These are phyloP conservation scores for human (Homo sapiens) DNA, from an alignment of 2,113 vertebrate species.

Conservation along the genomic window DNA sequence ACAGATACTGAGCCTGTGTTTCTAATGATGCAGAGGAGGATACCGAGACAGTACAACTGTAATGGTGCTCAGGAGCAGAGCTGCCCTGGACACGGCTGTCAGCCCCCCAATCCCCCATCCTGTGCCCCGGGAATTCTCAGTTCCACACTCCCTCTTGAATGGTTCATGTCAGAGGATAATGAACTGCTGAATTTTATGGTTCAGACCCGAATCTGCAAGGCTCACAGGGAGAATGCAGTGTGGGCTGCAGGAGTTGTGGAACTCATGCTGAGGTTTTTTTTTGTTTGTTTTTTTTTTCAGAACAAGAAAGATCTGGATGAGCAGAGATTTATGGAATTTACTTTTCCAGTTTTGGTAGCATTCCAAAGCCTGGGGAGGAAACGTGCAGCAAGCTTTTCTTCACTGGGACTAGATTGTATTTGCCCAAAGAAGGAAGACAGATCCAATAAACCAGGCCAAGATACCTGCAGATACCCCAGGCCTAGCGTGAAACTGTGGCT, in stretches of 20 bases:
- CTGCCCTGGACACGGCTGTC: background rate
- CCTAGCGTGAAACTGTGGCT: background rate
- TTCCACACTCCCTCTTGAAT: background rate
- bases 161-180: background rate
- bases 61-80: background rate
- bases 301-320: slow-evolving; percentile 30
- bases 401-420: background rate
- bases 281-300: background rate
- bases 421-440: background rate
- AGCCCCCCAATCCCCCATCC: background rate
- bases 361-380: slow-evolving; percentile 29
- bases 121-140: background rate
- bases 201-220: background rate
- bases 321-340: slow-evolving; percentile 51
- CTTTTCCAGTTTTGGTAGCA: slow-evolving; percentile 40
- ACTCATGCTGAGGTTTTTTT: background rate
- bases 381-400: background rate
- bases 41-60: background rate
- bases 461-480: background rate
- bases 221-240: background rate
- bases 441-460: background rate
- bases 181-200: slow-evolving; percentile 4
- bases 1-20: background rate
- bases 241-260: slow-evolving; percentile 14
- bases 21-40: background rate